Evolutionary conservation across 2,888 invertebrate species (phyloP), one percentile per base, ranked within the genome.

Genomic region (Diaprepes abbreviatus): DNA sequence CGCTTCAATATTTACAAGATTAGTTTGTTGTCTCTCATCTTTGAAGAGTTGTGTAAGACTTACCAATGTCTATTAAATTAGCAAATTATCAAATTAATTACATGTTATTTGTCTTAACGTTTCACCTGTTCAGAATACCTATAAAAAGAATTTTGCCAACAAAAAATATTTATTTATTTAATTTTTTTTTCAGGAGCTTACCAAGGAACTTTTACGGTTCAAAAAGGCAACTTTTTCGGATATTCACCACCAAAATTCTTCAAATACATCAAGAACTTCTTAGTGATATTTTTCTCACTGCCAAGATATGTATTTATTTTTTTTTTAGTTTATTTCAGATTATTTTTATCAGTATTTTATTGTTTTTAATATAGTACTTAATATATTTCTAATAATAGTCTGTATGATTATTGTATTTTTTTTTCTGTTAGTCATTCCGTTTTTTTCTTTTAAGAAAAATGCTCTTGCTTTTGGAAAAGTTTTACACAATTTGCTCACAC

Each of bases 131-230:
- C n/a, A n/a, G n/a, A n/a, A n/a, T n/a, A n/a, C n/a, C n/a, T n/a
- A n/a, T n/a, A n/a, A n/a, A n/a, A n/a, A n/a, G n/a, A n/a, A n/a
- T n/a, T n/a, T n/a, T n/a, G n/a, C n/a, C n/a, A n/a, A n/a, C n/a
- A n/a, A n/a, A n/a, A n/a, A n/a, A n/a, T n/a, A n/a, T n/a, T n/a
- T n/a, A n/a, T n/a, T n/a, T n/a, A 24, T 5, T 24, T 24, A 24
- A 7, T 28, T 65, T 54, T 40, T 19, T n/a, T 70, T 72, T 66
- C 45, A 73, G 71, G 69, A 72, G 43, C 60, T 73, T 40, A 36
- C 45, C 7, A 66, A 73, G 54, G 76, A 76, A 57, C 64, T 76
- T 21, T 43, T 52, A 21, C 62, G 76, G 43, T 76, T 76, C 59
- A 74, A 74, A 21, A 74, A 73, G 38, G 14, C 63, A 10, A 36